These are phyloP conservation scores for Sarotherodon lohbergeri DNA, from an alignment of 2,113 vertebrate species.

Conservation along the genomic window DNA sequence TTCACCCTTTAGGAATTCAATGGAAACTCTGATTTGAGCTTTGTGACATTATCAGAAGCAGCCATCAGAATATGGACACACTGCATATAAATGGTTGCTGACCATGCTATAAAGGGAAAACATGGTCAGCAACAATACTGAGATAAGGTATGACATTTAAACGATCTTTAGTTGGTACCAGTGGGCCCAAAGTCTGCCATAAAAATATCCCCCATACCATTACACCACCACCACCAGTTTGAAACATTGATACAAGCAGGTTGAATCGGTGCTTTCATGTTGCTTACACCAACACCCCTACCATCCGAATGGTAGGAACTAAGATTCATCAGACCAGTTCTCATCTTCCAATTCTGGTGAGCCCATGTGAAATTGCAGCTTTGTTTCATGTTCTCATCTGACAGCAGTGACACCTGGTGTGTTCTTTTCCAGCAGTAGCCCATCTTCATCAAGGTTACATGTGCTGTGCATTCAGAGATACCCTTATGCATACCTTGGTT, in stretches of 20 bases:
- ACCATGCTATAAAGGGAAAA: neutral
- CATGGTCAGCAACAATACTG: neutral
- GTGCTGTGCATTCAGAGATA: neutral
- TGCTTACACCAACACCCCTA: neutral
- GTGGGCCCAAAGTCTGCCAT: neutral
- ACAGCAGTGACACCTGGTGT: neutral
- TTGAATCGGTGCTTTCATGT: neutral
- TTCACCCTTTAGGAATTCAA: neutral
- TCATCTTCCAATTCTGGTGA: neutral
- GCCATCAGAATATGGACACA: neutral
- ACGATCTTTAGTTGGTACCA: neutral
- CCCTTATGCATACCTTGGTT: neutral
- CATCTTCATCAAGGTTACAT: neutral
- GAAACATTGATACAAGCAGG: neutral
- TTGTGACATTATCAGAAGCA: neutral
- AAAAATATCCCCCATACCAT: neutral
- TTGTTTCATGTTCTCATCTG: neutral
- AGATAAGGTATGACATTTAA: neutral
- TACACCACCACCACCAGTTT: neutral
- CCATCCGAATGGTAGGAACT: accelerated
- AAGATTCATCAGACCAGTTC: neutral
- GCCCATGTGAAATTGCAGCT: neutral
- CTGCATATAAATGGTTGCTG: neutral
- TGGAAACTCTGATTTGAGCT: neutral
- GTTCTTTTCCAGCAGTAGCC: neutral